Percentiles rank a stretch among this genome's conserved stretches.
phyloP scores from a whole-genome alignment of 1,140 invertebrate genomes.

The Apis mellifera region Amel_HAv3.1 CM009946.2:4480001-4480500 shows the following conservation, averaged over 20 bases:
- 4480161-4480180: constrained; percentile 14
- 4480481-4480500: constrained; percentile 62
- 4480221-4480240: background rate
- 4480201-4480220: background rate
- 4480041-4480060: constrained; percentile 81
- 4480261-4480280: background rate
- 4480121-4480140: constrained; percentile 75
- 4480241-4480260: too few species aligned
- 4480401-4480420: background rate
- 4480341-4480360: too few species aligned
- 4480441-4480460: constrained; percentile 26
- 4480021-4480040: constrained; percentile 82
- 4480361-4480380: background rate
- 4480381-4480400: background rate
- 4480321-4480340: too few species aligned
- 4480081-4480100: constrained; percentile 69
- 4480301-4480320: too few species aligned
- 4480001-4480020: constrained; percentile 79
- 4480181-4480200: background rate
- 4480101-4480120: constrained; percentile 76
- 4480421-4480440: constrained; percentile 33
- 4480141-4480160: constrained; percentile 56
- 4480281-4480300: too few species aligned
- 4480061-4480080: constrained; percentile 81
- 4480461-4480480: constrained; percentile 55